These are phyloP conservation scores for Varroa destructor DNA, from an alignment of 1,140 invertebrate genomes.

Conservation along the genomic window DNA sequence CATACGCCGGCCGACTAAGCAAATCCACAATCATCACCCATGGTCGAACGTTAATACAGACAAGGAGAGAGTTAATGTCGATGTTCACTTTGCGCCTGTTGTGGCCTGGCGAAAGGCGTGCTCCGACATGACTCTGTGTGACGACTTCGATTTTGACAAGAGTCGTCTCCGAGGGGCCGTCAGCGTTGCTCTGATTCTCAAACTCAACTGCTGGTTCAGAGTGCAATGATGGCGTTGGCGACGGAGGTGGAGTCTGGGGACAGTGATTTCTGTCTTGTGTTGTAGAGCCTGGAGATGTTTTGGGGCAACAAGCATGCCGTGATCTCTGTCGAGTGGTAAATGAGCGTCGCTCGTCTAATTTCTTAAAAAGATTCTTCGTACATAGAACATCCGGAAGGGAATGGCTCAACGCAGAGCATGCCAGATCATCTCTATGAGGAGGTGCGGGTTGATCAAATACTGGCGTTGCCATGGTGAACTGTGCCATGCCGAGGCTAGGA, in stretches of 20 bases:
- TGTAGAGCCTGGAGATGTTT: no score
- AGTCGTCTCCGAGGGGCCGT: not conserved
- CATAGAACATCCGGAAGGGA: conserved; percentile 12
- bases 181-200: no score
- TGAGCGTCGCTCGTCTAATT: not conserved
- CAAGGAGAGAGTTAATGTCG: conserved; percentile 78
- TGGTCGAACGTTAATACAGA: conserved; percentile 73
- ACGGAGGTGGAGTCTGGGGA: conserved; percentile 16
- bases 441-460: no score
- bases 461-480: no score
- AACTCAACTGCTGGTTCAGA: not conserved
- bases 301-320: no score
- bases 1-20: conserved; percentile 44
- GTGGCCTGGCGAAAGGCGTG: conserved; percentile 26
- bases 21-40: conserved; percentile 89
- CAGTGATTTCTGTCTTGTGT: not conserved
- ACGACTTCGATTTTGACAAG: not conserved
- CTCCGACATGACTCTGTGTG: conserved; percentile 29
- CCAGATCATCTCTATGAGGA: not conserved
- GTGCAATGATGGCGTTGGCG: conserved; percentile 2
- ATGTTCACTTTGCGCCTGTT: conserved; percentile 48
- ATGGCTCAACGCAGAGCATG: not conserved
- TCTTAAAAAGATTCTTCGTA: conserved; percentile 23
- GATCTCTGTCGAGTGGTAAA: not conserved
- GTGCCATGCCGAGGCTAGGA: not conserved